These are phyloP conservation scores for Platycercus adscitus DNA, from an alignment of 2,113 vertebrate species.

Conservation along the genomic window DNA sequence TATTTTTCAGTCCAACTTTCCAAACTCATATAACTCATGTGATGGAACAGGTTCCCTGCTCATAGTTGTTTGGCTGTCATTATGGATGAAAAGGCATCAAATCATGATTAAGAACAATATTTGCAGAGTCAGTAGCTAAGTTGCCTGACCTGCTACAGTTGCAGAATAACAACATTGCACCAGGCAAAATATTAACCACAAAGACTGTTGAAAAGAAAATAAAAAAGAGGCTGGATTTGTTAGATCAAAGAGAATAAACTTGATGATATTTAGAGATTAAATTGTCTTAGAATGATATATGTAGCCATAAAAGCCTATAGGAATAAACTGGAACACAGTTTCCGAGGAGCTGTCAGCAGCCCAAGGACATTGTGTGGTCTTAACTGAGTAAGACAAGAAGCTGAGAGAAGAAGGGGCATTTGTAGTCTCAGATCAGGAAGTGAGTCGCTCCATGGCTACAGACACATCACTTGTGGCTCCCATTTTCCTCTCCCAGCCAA, in stretches of 20 bases:
- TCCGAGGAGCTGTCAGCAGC: background rate
- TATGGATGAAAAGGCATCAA: slow-evolving; percentile 18
- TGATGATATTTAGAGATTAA: slow-evolving; percentile 61
- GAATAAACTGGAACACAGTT: slow-evolving; percentile 37
- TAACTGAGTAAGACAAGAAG: background rate
- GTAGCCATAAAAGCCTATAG: slow-evolving; percentile 49
- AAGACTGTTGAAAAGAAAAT: slow-evolving; percentile 31
- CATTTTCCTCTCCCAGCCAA: background rate
- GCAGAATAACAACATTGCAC: background rate
- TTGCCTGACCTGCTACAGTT: slow-evolving; percentile 21
- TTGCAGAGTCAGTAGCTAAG: slow-evolving; percentile 48
- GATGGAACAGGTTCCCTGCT: background rate
- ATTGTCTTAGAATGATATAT: slow-evolving; percentile 50
- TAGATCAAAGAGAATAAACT: slow-evolving; percentile 45
- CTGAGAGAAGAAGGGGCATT: background rate
- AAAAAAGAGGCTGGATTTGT: slow-evolving; percentile 9
- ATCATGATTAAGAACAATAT: slow-evolving; percentile 18
- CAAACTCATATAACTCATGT: background rate
- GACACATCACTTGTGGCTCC: background rate
- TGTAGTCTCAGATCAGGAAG: background rate
- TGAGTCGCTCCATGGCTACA: background rate
- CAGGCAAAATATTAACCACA: slow-evolving; percentile 46
- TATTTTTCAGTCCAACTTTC: background rate
- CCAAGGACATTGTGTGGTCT: slow-evolving; percentile 1
- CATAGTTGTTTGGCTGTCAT: background rate